Evolutionary conservation across 1,140 invertebrate genomes (phyloP).

Genomic region (Zaprionus kolodkinae): DNA sequence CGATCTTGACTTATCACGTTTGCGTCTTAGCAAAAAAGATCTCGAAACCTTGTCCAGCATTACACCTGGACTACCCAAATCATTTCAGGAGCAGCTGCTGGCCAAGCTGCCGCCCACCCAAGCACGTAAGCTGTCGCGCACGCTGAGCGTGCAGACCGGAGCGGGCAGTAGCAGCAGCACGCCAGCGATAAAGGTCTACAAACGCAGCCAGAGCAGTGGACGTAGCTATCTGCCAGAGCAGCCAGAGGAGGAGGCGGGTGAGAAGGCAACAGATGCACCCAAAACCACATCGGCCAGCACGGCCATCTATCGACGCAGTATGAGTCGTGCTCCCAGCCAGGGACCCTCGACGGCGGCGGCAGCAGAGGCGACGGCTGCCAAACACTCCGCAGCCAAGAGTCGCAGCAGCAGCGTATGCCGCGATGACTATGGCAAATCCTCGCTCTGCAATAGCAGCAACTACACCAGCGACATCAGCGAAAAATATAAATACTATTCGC

Average conservation of each 20-base stretch:
- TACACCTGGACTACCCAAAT: constrained; percentile 87
- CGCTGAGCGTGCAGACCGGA: constrained; percentile 85
- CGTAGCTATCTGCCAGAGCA: constrained; percentile 56
- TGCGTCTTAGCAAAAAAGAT: constrained; percentile 88
- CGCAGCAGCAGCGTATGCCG: constrained; percentile 76
- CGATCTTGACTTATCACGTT: constrained; percentile 87
- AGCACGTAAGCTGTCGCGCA: constrained; percentile 86
- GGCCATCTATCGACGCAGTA: constrained; percentile 68
- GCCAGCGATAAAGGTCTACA: constrained; percentile 61
- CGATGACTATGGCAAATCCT: constrained; percentile 73
- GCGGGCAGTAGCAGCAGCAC: constrained; percentile 23
- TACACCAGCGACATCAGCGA: constrained; percentile 79
- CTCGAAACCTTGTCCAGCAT: constrained; percentile 87
- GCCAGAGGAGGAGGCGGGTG: constrained; percentile 29
- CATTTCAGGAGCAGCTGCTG: constrained; percentile 87
- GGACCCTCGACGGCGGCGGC: constrained; percentile 4
- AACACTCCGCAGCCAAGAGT: constrained; percentile 41
- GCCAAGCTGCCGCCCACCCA: constrained; percentile 87
- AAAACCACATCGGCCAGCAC: constrained; percentile 64
- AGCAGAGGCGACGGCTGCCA: not conserved
- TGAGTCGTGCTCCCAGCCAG: constrained; percentile 59
- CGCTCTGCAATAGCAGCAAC: constrained; percentile 65
- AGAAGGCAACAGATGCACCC: constrained; percentile 52
- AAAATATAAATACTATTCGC: constrained; percentile 83
- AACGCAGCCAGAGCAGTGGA: constrained; percentile 80